phyloP scores from a whole-genome alignment of 2,113 vertebrate genomes.

The Gnathonemus echidnorhynchus region DNA sequence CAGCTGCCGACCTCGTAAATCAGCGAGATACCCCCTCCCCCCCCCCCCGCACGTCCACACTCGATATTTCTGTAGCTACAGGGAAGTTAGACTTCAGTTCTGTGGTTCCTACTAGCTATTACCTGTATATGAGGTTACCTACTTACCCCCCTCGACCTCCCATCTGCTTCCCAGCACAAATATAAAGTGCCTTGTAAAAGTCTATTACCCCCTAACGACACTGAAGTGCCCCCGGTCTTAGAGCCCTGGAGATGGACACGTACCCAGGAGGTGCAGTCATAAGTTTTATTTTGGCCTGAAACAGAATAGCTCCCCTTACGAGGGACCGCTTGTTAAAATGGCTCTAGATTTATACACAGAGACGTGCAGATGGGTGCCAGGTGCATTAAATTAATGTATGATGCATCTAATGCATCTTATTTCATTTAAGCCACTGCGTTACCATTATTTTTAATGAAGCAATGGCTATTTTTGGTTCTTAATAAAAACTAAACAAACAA shows the following conservation, averaged over 20 bases:
- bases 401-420: not conserved
- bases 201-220: not conserved
- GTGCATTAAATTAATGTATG: not conserved
- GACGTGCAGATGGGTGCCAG: not conserved
- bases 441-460: not conserved
- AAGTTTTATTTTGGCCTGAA: not conserved
- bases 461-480: not conserved
- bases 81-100: not conserved
- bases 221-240: not conserved
- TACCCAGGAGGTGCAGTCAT: not conserved
- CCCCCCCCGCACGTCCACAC: not conserved
- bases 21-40: not conserved
- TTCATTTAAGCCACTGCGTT: not conserved
- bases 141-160: not conserved
- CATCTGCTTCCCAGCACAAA: conserved; percentile 3
- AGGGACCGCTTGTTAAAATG: not conserved
- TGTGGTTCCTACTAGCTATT: not conserved
- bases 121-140: not conserved
- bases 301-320: not conserved
- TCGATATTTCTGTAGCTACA: not conserved
- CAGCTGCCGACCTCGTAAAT: not conserved
- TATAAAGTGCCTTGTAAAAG: conserved; percentile 15
- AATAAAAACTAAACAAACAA: not conserved
- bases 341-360: not conserved
- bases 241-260: not conserved